Percentiles rank a stretch among this genome's conserved stretches.
Evolutionary conservation across 2,888 invertebrate genomes (phyloP).

Genomic region (Dexiosoma caninum): DNA sequence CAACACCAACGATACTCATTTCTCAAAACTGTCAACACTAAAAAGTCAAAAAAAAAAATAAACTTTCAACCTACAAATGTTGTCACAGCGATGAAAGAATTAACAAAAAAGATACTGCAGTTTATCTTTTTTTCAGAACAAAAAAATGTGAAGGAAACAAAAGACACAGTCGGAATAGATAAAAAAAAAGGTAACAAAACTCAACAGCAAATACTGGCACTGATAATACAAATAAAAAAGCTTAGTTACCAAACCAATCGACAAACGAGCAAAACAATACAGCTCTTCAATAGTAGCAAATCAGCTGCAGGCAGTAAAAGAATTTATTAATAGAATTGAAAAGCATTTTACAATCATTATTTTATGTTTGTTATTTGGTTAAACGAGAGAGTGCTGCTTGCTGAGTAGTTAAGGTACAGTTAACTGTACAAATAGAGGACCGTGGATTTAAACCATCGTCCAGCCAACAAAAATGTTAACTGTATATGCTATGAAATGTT

Average conservation of each 20-base stretch:
- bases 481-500: too few relatives aligned
- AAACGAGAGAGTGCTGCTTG: too few relatives aligned
- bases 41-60: constrained; percentile 24
- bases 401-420: too few relatives aligned
- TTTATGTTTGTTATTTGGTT: too few relatives aligned
- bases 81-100: constrained; percentile 41
- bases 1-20: constrained; percentile 40
- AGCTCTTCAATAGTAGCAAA: constrained; percentile 23
- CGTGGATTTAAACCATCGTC: too few relatives aligned
- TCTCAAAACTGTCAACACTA: constrained; percentile 58
- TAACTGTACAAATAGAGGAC: too few relatives aligned
- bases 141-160: constrained; percentile 27
- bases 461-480: too few relatives aligned
- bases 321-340: too few relatives aligned
- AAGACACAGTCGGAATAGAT: constrained; percentile 38
- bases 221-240: constrained; percentile 48
- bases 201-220: constrained; percentile 26
- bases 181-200: constrained; percentile 14
- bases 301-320: constrained; percentile 21
- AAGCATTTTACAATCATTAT: too few relatives aligned
- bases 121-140: too few relatives aligned
- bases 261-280: constrained; percentile 30
- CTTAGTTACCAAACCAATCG: constrained; percentile 17
- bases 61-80: constrained; percentile 45
- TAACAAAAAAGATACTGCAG: background rate